Evolutionary conservation across 2,888 invertebrate genomes (phyloP).

Genomic region (Cantharis lateralis): DNA sequence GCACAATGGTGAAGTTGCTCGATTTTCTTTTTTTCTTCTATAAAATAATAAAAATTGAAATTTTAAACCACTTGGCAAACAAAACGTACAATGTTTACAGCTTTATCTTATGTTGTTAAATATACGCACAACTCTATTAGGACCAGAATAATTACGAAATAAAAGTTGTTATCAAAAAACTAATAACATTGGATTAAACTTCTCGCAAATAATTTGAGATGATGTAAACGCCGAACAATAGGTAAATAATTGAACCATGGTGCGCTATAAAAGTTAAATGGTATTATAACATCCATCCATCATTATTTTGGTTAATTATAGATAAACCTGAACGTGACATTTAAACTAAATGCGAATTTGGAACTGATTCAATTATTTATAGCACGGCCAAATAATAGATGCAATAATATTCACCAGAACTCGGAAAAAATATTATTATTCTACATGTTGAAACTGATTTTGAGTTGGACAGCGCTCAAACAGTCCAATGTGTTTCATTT

Average conservation of each 20-base stretch:
- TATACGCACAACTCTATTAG: neutral
- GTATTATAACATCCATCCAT: neutral
- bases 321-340: neutral
- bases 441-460: neutral
- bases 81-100: neutral
- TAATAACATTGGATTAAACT: neutral
- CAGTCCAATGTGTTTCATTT: neutral
- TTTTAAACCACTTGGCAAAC: neutral
- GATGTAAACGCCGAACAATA: neutral
- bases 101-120: neutral
- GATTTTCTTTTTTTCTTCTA: neutral
- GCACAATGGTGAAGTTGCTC: neutral
- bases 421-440: neutral
- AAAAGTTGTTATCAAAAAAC: neutral
- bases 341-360: neutral
- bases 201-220: neutral
- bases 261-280: neutral
- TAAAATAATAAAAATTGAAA: neutral
- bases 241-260: neutral
- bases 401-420: neutral
- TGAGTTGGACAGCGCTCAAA: neutral
- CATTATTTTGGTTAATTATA: neutral
- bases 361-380: neutral
- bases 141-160: neutral
- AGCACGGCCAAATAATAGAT: neutral